phyloP scores from a whole-genome alignment of 2,113 vertebrate genomes.

The Delphinapterus leucas region DNA sequence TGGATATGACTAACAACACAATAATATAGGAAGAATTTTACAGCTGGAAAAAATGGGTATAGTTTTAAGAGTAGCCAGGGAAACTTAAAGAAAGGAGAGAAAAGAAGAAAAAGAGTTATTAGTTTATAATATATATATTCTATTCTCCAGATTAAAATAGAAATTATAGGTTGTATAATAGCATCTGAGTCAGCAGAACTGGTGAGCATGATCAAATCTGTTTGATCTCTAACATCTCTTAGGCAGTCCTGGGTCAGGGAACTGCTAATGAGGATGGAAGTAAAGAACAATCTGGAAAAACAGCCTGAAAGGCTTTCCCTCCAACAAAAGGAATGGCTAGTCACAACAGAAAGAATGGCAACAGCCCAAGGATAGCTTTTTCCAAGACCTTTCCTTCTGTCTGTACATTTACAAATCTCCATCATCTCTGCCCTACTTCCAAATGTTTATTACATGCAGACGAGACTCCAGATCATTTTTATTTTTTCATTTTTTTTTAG shows the following conservation, averaged over 20 bases:
- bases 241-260: not conserved
- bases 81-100: constrained; percentile 1
- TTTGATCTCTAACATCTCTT: not conserved
- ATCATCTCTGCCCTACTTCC: not conserved
- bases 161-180: constrained; percentile 21
- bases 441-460: not conserved
- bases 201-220: not conserved
- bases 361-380: not conserved
- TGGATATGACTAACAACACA: constrained; percentile 27
- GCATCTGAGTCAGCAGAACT: not conserved
- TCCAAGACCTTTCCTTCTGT: not conserved
- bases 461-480: not conserved
- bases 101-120: not conserved
- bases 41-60: not conserved
- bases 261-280: not conserved
- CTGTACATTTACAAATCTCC: not conserved
- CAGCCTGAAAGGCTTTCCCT: not conserved
- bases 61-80: constrained; percentile 48
- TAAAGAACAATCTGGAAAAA: not conserved
- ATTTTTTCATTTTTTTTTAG: not conserved
- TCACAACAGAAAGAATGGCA: not conserved
- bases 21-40: constrained; percentile 41
- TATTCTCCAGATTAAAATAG: not conserved
- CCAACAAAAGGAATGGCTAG: not conserved
- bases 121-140: not conserved